Base-by-base conservation (phyloP, 92 coral and sea anemone species). In the Actinostola sp. region DNA sequence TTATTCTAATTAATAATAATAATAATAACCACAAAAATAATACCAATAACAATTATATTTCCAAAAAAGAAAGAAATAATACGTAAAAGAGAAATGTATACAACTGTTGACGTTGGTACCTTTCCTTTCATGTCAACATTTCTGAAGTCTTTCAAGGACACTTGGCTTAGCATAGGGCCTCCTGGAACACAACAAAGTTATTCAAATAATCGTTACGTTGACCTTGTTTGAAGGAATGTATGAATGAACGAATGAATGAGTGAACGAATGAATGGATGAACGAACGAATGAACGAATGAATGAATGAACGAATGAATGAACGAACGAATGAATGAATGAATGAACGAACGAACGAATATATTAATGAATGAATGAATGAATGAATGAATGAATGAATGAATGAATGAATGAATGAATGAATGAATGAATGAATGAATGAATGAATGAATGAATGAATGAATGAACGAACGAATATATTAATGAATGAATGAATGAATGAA, bases 101-200 rank as follows among this genome's bases (percentile, higher is more conserved):
- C 30, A 23, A 25, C 55, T n/a, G 8, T 12, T 32, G 19, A 16
- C 8, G 35, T 23, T 15, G 32, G 15, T 57, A 87, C 92, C 88
- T 77, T 87, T 43, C 75, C 45, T 23, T 65, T 77, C 92, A 87
- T 87, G 72, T 82, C 88, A 55, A 82, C 41, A 12, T 73, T 39
- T 29, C 69, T 63, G 74, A 87, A 87, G 9, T 70, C 88, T 24
- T 76, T 50, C 81, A 87, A 29, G n/a, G 84, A 57, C 6, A 57
- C 63, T 30, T 57, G 63, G 19, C 38, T 57, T 13, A 57, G 15
- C 63, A 26, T 3, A 1, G 63, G 63, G 2, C 63, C 63, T 27
- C 63, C 63, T 57, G 28, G 12, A 57, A 26, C 30, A 1, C 7
- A 24, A 53, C 60, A 48, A 48, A 48, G 4, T 9, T 48, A 17